Conservation (phyloP, 2,888 invertebrate species). For the Drosophila buzzatii region DNA sequence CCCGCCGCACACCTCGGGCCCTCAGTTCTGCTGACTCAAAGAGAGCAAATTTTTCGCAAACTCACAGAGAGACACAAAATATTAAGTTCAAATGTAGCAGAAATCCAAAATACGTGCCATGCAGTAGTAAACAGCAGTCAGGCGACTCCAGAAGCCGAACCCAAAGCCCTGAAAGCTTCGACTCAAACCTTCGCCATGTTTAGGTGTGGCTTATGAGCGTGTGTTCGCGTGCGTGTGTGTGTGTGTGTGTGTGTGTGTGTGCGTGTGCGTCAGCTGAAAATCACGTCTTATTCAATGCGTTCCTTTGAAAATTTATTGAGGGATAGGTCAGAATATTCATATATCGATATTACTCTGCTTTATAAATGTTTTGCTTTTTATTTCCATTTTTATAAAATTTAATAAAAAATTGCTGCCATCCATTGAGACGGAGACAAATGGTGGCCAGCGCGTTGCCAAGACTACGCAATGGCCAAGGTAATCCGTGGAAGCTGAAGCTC, state of each 20-base stretch:
- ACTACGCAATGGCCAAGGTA: constrained; percentile 43
- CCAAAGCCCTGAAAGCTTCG: constrained; percentile 11
- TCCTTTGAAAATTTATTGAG: constrained; percentile 68
- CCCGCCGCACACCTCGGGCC: background rate
- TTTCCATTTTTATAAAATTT: constrained; percentile 55
- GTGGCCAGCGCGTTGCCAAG: constrained; percentile 47
- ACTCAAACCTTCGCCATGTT: constrained; percentile 35
- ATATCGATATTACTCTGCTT: constrained; percentile 61
- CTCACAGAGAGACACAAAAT: constrained; percentile 51
- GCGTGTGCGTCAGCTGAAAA: constrained; percentile 55
- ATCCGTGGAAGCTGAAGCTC: constrained; percentile 19
- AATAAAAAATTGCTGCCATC: constrained; percentile 70
- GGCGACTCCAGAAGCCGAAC: constrained; percentile 33
- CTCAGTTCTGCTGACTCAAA: constrained; percentile 38
- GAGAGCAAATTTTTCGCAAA: constrained; percentile 56
- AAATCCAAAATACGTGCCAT: constrained; percentile 78
- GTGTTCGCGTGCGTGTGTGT: constrained; percentile 13
- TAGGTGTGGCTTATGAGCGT: constrained; percentile 62
- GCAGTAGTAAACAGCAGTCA: constrained; percentile 71
- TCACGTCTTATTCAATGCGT: constrained; percentile 74
- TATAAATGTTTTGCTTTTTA: constrained; percentile 17
- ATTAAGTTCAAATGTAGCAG: constrained; percentile 81
- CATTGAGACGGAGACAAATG: constrained; percentile 69
- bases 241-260: constrained; percentile 6
- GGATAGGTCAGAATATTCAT: constrained; percentile 76